Base-by-base conservation (phyloP, 92 coral and sea anemone genomes). In the Parazoanthus darwini region DNA sequence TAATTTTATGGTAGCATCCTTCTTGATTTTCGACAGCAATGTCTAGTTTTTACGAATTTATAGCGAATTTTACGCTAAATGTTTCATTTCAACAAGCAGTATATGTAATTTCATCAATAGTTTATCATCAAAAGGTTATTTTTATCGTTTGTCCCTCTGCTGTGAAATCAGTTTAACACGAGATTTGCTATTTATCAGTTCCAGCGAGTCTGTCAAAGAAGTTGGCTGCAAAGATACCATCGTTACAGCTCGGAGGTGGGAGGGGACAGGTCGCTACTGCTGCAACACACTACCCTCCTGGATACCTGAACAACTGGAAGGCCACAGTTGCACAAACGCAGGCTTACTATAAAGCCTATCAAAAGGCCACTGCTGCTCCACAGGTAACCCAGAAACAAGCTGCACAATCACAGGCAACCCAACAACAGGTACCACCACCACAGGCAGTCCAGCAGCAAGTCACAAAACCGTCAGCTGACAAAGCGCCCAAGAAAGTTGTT, bases 141-240 rank as follows among this genome's bases (percentile, higher is more conserved):
- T 58, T 15, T 29, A 29, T 29, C 33, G 33, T 74, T 35, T 36
- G 26, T 42, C 43, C 0, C 39, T 3, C 36, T 51, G 23, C 8
- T 25, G 1, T 48, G 26, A 23, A 56, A 8, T 7, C 11, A 26
- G 23, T 81, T 22, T 81, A 63, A 81, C 85, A 18, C 38, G 2
- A 71, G 29, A 29, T n/a, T 84, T 39, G 56, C 15, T 48, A 10
- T 84, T 25, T 33, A 22, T 51, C 44, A 84, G 87, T 84, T 84
- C 87, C 87, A 25, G 79, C 87, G 4, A 84, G 66, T 18, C 78
- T 84, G 42, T 43, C 87, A 14, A 84, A 46, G 65, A 84, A 84
- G 87, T 74, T 84, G 65, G 87, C 87, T 18, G 44, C 78, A 29
- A 26, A 50, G 56, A 70, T 18, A 3, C 68, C 78, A 51, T 73